phyloP scores from a whole-genome alignment of 2,113 vertebrate genomes.

The Orthochromis malagaraziensis region DNA sequence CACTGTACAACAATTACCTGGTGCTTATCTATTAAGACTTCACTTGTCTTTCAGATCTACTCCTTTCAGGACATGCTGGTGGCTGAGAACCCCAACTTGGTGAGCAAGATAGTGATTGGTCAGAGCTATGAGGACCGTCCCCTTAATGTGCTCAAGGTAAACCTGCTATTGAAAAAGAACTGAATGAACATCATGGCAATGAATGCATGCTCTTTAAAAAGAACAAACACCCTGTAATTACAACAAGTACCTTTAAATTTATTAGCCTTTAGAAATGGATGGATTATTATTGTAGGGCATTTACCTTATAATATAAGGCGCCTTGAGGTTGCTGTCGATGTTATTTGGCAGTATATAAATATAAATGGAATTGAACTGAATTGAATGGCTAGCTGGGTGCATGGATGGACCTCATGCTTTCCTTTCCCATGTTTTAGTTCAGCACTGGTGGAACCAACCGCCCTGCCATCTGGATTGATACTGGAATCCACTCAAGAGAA shows the following conservation, averaged over 20 bases:
- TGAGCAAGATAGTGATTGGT: constrained; percentile 85
- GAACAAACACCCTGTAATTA: not conserved
- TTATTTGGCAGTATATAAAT: not conserved
- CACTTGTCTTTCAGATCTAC: constrained; percentile 74
- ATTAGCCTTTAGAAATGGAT: not conserved
- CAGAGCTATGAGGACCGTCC: constrained; percentile 79
- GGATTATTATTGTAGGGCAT: not conserved
- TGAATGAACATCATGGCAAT: not conserved
- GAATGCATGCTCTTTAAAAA: not conserved
- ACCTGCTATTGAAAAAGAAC: not conserved
- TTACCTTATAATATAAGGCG: not conserved
- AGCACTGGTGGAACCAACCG: constrained; percentile 78
- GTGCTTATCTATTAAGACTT: not conserved
- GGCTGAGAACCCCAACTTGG: constrained; percentile 72
- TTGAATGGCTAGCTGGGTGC: not conserved
- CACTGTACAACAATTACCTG: not conserved
- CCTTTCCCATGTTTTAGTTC: constrained; percentile 69
- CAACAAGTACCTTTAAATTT: not conserved
- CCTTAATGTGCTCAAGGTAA: constrained; percentile 85
- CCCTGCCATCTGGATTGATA: constrained; percentile 83
- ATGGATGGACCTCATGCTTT: not conserved
- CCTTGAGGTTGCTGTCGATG: not conserved
- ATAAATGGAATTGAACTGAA: not conserved
- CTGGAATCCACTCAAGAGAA: constrained; percentile 87
- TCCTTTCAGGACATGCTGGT: constrained; percentile 83